These are phyloP conservation scores for Chymomyza fuscimana DNA, from an alignment of 2,888 invertebrate species.

Conservation along the genomic window DNA sequence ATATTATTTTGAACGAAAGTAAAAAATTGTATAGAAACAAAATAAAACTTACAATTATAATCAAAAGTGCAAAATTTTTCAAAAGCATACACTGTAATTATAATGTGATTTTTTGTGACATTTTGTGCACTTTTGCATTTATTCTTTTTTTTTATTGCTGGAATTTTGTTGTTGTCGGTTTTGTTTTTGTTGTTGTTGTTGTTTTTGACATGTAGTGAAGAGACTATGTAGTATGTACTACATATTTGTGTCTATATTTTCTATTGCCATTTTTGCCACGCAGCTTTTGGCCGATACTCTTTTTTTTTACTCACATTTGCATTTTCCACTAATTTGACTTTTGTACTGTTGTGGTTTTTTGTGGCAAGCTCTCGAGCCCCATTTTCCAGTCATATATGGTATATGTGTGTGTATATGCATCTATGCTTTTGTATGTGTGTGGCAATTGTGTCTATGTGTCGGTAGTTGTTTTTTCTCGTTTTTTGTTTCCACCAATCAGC, in stretches of 20 bases:
- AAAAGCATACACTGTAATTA: slow-evolving; percentile 70
- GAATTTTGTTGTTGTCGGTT: slow-evolving; percentile 27
- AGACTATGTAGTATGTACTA: neutral
- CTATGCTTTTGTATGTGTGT: slow-evolving; percentile 12
- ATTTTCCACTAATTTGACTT: slow-evolving; percentile 74
- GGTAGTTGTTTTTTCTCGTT: slow-evolving; percentile 60
- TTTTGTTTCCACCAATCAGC: slow-evolving; percentile 77
- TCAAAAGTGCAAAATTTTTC: neutral
- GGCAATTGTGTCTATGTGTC: slow-evolving; percentile 14
- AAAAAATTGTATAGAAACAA: neutral
- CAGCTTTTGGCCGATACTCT: slow-evolving; percentile 20
- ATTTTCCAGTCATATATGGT: slow-evolving; percentile 35
- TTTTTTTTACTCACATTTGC: slow-evolving; percentile 61
- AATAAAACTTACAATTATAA: neutral
- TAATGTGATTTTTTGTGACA: slow-evolving; percentile 55
- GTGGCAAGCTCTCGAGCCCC: slow-evolving; percentile 40
- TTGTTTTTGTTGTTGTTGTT: slow-evolving; percentile 37
- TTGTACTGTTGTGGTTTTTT: slow-evolving; percentile 64
- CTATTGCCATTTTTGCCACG: slow-evolving; percentile 56
- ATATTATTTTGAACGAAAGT: neutral
- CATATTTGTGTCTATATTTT: slow-evolving; percentile 66
- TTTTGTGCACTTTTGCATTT: slow-evolving; percentile 14
- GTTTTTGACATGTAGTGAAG: neutral
- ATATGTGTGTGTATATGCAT: neutral
- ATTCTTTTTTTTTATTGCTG: neutral